Base-by-base conservation (phyloP, 1,140 invertebrate species). In the Macrotrachela quadricornifera region DNA sequence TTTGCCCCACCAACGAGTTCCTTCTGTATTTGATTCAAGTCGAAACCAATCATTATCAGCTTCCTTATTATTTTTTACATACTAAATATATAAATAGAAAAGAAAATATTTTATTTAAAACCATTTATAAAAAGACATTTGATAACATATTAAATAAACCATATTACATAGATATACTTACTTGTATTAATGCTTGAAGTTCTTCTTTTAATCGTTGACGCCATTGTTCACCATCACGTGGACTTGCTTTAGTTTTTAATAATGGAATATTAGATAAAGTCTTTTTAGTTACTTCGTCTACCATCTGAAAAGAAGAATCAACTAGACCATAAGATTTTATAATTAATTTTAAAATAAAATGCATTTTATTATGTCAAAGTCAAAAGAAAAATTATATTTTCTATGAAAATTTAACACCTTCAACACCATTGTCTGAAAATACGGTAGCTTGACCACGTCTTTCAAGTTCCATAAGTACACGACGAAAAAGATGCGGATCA, bases 11-110 rank as follows among this genome's bases (percentile, higher is more conserved):
- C 94, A 99, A 64, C 80, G 79, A 1, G 91, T 97, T 6, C 94
- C 94, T 65, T 85, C 86, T 68, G 91, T 91, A 68, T 96, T 96
- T 0, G 88, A 92, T 71, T 99, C 91, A 11, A 99, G 65, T 13
- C 88, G 71, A 67, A 99, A 99, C 94, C 94, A 99, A 68, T 99
- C 92, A 70, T 91, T 92, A 62, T 92, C 91, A 0, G 81, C 78
- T 50, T 78, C 75, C 70, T 96, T 97, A 65, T 96, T 97, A 64
- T 87, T 94, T 72, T 92, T 79, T 4, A 95, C 87, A 75, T 92
- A 95, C 82, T 92, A 70, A 38, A 78, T 30, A 2, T n/a, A n/a
- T 4, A 30, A 30, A 30, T 30, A n/a, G n/a, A n/a, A n/a, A n/a
- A n/a, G n/a, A n/a, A n/a, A n/a, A n/a, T n/a, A n/a, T n/a, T n/a